Conservation (phyloP, 2,113 vertebrate genomes). For the Hippocampus abdominalis region DNA sequence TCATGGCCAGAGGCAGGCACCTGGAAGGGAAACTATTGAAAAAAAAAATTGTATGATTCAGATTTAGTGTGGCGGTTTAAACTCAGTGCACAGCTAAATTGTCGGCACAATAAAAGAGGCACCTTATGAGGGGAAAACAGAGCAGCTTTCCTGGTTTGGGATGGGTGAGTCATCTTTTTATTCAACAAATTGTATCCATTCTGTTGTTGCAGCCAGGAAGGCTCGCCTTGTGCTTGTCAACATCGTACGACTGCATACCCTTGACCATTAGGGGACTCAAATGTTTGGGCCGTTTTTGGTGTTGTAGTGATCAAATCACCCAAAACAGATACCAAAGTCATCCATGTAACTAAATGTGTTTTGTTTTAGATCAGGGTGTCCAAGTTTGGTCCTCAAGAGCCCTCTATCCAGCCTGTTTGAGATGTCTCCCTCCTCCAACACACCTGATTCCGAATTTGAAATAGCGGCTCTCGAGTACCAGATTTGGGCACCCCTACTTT, state of each 20-base stretch:
- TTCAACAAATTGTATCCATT: constrained; percentile 27
- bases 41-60: constrained; percentile 52
- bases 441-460: not conserved
- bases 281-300: constrained; percentile 27
- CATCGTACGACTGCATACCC: constrained; percentile 41
- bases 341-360: constrained; percentile 6
- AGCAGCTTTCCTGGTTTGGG: constrained; percentile 64
- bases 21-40: constrained; percentile 64
- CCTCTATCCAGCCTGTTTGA: too few species aligned
- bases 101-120: constrained; percentile 61
- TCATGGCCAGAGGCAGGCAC: constrained; percentile 74
- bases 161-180: constrained; percentile 43
- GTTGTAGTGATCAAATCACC: constrained; percentile 25
- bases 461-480: too few species aligned
- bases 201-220: constrained; percentile 27
- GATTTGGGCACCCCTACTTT: constrained; percentile 4
- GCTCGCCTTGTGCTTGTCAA: constrained; percentile 61
- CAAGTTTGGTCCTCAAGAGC: not conserved
- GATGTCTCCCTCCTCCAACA: too few species aligned
- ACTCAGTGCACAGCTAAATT: constrained; percentile 53
- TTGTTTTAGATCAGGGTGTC: too few species aligned
- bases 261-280: constrained; percentile 55
- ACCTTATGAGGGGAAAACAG: constrained; percentile 55
- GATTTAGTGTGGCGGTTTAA: constrained; percentile 60
- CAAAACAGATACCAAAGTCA: constrained; percentile 16